Evolutionary conservation across 2,888 invertebrate genomes (phyloP), one percentile per base, ranked within the genome.

Genomic region (Pristionchus entomophagus): DNA sequence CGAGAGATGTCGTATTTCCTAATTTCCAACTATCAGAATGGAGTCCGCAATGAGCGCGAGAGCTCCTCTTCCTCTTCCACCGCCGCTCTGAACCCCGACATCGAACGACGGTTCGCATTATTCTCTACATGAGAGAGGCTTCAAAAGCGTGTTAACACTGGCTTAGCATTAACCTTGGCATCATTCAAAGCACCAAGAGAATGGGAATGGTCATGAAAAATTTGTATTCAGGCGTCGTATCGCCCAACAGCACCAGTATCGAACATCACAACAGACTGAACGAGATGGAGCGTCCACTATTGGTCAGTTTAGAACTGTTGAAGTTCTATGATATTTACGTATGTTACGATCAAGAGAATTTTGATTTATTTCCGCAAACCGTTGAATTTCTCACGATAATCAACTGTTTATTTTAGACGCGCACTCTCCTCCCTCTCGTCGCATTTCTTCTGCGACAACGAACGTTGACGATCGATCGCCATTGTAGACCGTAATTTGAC

Each of bases 171-270:
- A n/a, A n/a, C n/a, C n/a, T n/a, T n/a, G n/a, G n/a, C n/a, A n/a
- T n/a, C n/a, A n/a, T n/a, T n/a, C n/a, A n/a, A n/a, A n/a, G n/a
- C n/a, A n/a, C n/a, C n/a, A n/a, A n/a, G n/a, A n/a, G n/a, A n/a
- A n/a, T n/a, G n/a, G n/a, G n/a, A n/a, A n/a, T n/a, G n/a, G n/a
- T n/a, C n/a, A n/a, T n/a, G n/a, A 10, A 45, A 14, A 45, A 45
- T 10, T 14, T 45, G 45, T 10, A 45, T 45, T 45, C 49, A 84
- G 93, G 26, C 88, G 92, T 80, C 88, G 90, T 45, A 88, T 91
- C 69, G 91, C 92, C 17, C 92, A 93, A 80, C 91, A 92, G 84
- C 93, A 93, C 87, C 91, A 92, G 91, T 93, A 93, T 86, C 88
- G 88, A 59, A 56, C 82, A 1, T 32, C 29, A 17, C 82, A 80